Percentiles rank a stretch among this genome's conserved stretches.
phyloP scores from a whole-genome alignment of 2,797 vertebrate genomes.

The Morus bassanus region DNA sequence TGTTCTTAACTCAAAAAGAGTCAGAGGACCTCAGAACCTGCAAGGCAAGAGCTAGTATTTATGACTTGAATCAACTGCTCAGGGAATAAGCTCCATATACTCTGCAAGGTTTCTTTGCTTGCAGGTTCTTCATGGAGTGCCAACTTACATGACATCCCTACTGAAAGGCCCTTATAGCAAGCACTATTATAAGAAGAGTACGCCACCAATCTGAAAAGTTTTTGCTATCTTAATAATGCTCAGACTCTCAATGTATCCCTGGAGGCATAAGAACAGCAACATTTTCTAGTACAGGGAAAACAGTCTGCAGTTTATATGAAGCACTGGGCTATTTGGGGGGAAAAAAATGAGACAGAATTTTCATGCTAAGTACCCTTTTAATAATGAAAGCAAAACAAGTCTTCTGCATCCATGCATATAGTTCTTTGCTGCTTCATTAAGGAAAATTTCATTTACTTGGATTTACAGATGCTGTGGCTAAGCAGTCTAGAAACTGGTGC shows the following conservation, averaged over 20 bases:
- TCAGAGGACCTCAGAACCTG: not conserved
- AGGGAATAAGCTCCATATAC: not conserved
- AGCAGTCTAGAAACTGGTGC: not conserved
- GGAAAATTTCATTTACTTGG: constrained; percentile 2
- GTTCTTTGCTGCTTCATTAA: not conserved
- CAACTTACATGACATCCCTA: not conserved
- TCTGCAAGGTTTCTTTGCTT: not conserved
- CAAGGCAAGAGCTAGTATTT: not conserved
- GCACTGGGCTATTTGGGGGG: not conserved
- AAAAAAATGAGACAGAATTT: not conserved
- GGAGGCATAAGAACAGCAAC: not conserved
- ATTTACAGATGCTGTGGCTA: not conserved
- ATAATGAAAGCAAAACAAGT: constrained; percentile 12
- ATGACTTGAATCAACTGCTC: not conserved
- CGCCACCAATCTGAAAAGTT: not conserved
- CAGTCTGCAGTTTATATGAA: not conserved
- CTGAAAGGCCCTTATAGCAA: not conserved
- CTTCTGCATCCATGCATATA: not conserved
- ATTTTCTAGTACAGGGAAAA: not conserved
- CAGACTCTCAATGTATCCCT: not conserved
- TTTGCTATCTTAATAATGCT: not conserved
- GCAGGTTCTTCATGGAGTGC: not conserved
- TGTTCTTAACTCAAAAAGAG: not conserved
- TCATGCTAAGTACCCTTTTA: constrained; percentile 25
- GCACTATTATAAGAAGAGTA: not conserved